These are phyloP conservation scores for Pycnomerus fuliginosus DNA, from an alignment of 2,888 invertebrate species.

Conservation along the genomic window DNA sequence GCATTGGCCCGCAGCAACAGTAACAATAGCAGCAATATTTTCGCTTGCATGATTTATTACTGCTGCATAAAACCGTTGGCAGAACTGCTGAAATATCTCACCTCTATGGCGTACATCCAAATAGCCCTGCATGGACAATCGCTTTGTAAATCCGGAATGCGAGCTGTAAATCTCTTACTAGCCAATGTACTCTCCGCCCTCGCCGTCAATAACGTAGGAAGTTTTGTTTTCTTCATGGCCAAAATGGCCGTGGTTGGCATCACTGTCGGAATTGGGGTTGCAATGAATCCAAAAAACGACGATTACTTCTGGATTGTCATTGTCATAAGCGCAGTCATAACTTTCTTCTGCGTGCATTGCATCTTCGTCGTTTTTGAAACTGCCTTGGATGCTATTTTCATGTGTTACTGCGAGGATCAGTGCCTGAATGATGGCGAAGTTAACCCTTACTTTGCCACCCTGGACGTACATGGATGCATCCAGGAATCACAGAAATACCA, in stretches of 20 bases:
- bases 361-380: slow-evolving; percentile 27
- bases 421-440: slow-evolving; percentile 16
- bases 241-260: slow-evolving; percentile 11
- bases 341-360: slow-evolving; percentile 14
- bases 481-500: not conserved
- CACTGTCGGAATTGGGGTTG: slow-evolving; percentile 5
- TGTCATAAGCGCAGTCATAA: slow-evolving; percentile 12
- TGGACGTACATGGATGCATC: slow-evolving; percentile 2
- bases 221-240: slow-evolving; percentile 23
- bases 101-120: slow-evolving; percentile 11
- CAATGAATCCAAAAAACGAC: slow-evolving; percentile 4
- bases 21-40: slow-evolving; percentile 12
- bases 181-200: slow-evolving; percentile 23
- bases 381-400: slow-evolving; percentile 18
- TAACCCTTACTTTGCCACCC: slow-evolving; percentile 8
- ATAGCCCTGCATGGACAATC: slow-evolving; percentile 23
- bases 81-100: slow-evolving; percentile 11
- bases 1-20: slow-evolving; percentile 11
- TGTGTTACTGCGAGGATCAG: slow-evolving; percentile 24
- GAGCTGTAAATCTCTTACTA: slow-evolving; percentile 22
- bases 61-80: slow-evolving; percentile 7
- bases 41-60: slow-evolving; percentile 4
- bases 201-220: slow-evolving; percentile 27
- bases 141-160: slow-evolving; percentile 25
- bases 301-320: slow-evolving; percentile 5